phyloP scores from a whole-genome alignment of 2,797 vertebrate genomes.

The Sebastes nivosus region DNA sequence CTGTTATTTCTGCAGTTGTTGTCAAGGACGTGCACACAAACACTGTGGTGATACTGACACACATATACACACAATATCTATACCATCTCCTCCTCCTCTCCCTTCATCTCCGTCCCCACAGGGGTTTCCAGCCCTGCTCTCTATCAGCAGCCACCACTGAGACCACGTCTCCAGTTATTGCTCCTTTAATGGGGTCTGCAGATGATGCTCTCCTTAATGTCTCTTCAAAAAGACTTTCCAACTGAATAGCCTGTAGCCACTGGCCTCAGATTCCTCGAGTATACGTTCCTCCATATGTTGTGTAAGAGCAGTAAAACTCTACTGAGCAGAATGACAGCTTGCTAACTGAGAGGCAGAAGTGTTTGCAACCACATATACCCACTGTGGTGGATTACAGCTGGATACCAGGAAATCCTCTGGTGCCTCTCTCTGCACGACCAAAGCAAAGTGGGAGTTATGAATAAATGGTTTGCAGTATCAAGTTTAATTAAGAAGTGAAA shows the following conservation, averaged over 20 bases:
- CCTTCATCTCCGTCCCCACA: slow-evolving; percentile 14
- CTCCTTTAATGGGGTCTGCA: slow-evolving; percentile 13
- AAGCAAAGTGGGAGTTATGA: slow-evolving; percentile 5
- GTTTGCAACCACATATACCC: slow-evolving; percentile 33
- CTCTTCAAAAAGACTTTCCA: slow-evolving; percentile 6
- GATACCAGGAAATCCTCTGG: slow-evolving; percentile 8
- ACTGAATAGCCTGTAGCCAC: neutral
- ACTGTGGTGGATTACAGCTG: slow-evolving; percentile 14
- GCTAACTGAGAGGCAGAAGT: neutral
- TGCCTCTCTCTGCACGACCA: neutral
- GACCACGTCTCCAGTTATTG: slow-evolving; percentile 5
- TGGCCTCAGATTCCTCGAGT: slow-evolving; percentile 25
- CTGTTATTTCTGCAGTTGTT: neutral
- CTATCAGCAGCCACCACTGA: slow-evolving; percentile 18
- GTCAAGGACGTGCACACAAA: neutral
- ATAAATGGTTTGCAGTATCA: neutral
- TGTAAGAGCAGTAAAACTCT: slow-evolving; percentile 54
- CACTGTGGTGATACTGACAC: neutral
- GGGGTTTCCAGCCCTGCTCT: slow-evolving; percentile 14
- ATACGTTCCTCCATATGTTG: slow-evolving; percentile 46
- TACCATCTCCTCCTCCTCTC: neutral
- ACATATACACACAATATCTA: neutral
- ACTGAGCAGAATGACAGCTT: slow-evolving; percentile 14
- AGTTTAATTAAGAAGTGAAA: neutral
- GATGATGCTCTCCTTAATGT: neutral